These are phyloP conservation scores for Ylistrum balloti DNA, from an alignment of 1,140 invertebrate species.

Conservation along the genomic window DNA sequence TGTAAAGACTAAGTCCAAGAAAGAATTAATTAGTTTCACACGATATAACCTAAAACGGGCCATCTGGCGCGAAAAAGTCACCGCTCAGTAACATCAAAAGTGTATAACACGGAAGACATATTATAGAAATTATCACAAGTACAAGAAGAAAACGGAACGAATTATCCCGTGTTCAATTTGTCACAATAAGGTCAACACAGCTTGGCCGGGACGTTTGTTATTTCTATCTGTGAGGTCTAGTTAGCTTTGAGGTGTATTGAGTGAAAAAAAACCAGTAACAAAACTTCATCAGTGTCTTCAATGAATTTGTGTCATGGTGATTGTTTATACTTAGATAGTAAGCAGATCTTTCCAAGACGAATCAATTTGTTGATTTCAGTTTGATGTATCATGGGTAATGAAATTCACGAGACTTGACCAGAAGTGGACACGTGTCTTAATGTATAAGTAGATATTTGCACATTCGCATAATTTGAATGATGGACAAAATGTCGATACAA, in stretches of 20 bases:
- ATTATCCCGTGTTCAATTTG: not conserved
- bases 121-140: not conserved
- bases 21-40: slow-evolving; percentile 25
- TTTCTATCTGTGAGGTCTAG: not conserved
- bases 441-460: too few species aligned
- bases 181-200: not conserved
- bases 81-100: not conserved
- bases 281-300: too few species aligned
- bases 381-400: too few species aligned
- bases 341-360: too few species aligned
- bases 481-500: not conserved
- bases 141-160: not conserved
- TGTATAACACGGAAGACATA: not conserved
- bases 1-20: not conserved
- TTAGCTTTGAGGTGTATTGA: not conserved
- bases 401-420: too few species aligned
- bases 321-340: too few species aligned
- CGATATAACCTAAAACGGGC: not conserved
- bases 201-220: not conserved
- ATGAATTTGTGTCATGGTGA: too few species aligned
- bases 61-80: not conserved
- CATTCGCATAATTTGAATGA: not conserved
- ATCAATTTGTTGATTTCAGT: too few species aligned
- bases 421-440: too few species aligned
- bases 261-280: too few species aligned